Conservation (phyloP, 2,113 vertebrate genomes). For the Panthera leo region DNA sequence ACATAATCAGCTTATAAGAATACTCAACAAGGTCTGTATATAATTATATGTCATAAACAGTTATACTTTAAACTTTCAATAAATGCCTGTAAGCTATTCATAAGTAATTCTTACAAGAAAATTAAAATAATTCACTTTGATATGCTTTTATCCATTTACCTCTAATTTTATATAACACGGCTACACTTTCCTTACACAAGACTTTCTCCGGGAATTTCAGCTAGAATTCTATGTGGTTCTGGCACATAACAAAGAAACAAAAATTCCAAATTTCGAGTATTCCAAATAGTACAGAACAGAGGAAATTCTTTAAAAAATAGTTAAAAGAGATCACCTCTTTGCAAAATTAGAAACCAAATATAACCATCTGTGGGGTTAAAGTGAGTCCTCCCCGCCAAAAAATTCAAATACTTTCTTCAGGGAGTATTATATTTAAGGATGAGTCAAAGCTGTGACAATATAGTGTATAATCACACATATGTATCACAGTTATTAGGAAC, state of each 20-base stretch:
- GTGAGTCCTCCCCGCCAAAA: not conserved
- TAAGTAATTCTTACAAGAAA: constrained; percentile 23
- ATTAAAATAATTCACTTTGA: constrained; percentile 29
- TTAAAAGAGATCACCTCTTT: not conserved
- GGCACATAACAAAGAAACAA: not conserved
- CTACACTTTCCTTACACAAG: not conserved
- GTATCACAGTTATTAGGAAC: not conserved
- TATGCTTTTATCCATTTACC: not conserved
- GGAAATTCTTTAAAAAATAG: constrained; percentile 27
- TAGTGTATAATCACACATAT: not conserved
- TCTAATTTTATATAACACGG: constrained; percentile 37
- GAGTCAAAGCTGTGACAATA: not conserved
- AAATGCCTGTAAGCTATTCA: not conserved
- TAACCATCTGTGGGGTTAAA: constrained; percentile 60
- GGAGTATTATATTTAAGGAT: not conserved
- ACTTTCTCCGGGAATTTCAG: not conserved
- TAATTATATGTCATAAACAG: not conserved
- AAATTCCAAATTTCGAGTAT: not conserved
- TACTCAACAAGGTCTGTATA: not conserved
- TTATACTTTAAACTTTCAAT: not conserved
- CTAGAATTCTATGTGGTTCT: constrained; percentile 28
- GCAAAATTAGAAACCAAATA: constrained; percentile 40
- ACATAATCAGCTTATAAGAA: not conserved
- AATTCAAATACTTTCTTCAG: constrained; percentile 5
- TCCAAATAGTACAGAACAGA: not conserved